Evolutionary conservation across 2,797 vertebrate genomes (phyloP), one percentile per base, ranked within the genome.

Genomic region (Malacoctenus gilli): DNA sequence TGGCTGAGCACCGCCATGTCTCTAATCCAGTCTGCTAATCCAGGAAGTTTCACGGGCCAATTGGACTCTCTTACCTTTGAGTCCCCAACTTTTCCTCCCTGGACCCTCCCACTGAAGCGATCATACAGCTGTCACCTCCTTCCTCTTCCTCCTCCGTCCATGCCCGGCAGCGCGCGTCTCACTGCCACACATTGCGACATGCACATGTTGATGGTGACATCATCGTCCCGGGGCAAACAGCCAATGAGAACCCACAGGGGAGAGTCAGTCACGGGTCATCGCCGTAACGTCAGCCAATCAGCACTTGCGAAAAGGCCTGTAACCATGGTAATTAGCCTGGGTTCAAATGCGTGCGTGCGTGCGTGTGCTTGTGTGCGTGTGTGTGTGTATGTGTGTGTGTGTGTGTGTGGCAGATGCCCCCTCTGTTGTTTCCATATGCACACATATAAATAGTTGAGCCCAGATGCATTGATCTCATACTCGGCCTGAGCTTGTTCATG

Each of bases 181-280:
- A 16, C 56, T 72, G 67, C 48, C 60, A 64, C 46, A 60, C 36
- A 28, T 47, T 68, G 64, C 70, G 60, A 68, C 68, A 59, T 70
- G 70, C 65, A 66, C 76, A 72, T 66, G n/a, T n/a, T n/a, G 35
- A 14, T n/a, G 13, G 52, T 84, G 79, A 82, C 79, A 72, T 82
- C 83, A 87, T 63, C 40, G 36, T 66, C 67, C 72, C 7, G 57
- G 50, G 82, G 82, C 67, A 80, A 52, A 50, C 50, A 48, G 76
- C 81, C 87, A 86, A 77, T 80, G 54, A 72, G 50, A 57, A 56
- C 19, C 73, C 82, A 75, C 59, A 8, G 50, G 75, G 75, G 70
- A 42, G 42, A 80, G 83, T 87, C 80, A 73, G 66, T 82, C 68
- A 59, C n/a, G 67, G 86, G 88, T 89, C 86, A 85, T 7, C n/a